Base-by-base conservation (phyloP, 1,140 invertebrate genomes). In the Zelostemma sp. region DNA sequence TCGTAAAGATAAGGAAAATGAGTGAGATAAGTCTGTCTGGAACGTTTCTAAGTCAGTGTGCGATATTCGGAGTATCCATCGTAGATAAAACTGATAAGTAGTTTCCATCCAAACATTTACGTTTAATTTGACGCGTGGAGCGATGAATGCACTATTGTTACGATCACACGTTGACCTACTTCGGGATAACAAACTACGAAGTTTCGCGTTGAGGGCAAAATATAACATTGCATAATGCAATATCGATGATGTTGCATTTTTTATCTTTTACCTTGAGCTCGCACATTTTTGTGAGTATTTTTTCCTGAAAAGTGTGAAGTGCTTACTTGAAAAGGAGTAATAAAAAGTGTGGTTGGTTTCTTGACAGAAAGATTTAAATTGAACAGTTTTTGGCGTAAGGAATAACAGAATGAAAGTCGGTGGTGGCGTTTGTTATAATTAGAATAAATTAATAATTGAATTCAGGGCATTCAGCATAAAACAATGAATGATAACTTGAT, bases 141-240 rank as follows among this genome's bases (percentile, higher is more conserved):
- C 28, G 56, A 14, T 17, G 54, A 19, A 48, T 18, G 9, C 12
- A 53, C 45, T 62, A 59, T 62, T 67, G 58, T 67, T 67, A 55
- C 50, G 49, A 71, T 66, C 49, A 25, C 51, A 53, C n/a, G 58
- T 67, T 64, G 68, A 67, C 63, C 68, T 35, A 67, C 31, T 67
- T 66, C 50, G 11, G 40, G n/a, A n/a, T n/a, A n/a, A n/a, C n/a
- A n/a, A n/a, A n/a, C n/a, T 8, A 40, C 50, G 57, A 62, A 72
- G 55, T 63, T 67, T 72, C 41, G 54, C 56, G 60, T 67, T 57
- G 63, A 58, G 60, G 9, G 38, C 63, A 64, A 63, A 35, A 35
- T 35, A n/a, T 35, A 35, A n/a, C 33, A n/a, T 35, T 28, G 25
- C 25, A 28, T 8, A 8, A 28, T n/a, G n/a, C n/a, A 8, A 4